Evolutionary conservation across 2,888 invertebrate genomes (phyloP), one percentile per base, ranked within the genome.

Genomic region (Dorcus hopei): DNA sequence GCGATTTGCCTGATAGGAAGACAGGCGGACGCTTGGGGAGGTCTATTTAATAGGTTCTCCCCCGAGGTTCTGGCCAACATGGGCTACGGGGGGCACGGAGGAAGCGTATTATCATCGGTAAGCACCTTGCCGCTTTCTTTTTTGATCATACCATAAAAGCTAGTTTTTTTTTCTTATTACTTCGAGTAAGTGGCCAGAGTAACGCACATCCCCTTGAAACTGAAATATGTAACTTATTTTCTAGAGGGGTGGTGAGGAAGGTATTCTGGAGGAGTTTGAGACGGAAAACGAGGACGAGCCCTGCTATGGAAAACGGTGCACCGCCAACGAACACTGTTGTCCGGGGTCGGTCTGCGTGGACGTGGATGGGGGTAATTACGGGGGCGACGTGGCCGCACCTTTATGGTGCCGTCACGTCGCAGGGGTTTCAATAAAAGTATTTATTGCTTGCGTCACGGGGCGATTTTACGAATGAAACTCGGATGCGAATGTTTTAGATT

Each of bases 11-110:
- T 77, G 48, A 54, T 70, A 38, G 63, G 67, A 45, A 72, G 73
- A 61, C 74, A 76, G 70, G 78, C 79, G 23, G 80, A 86, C 64
- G 89, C 87, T 41, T 91, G 91, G 91, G 91, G 90, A 16, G 91
- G 91, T 0, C 82, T 91, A 26, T 93, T 92, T 80, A 93, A 92
- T 78, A 85, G 93, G 65, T 92, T 92, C 80, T 90, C 90, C 71
- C 90, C 91, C n/a, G 91, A 91, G 74, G 89, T 91, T 88, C 80
- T 91, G 45, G 87, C 89, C 58, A 91, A 91, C 77, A 80, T 91
- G 78, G 91, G 90, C 14, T 90, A 90, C 70, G 90, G 89, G 0
- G 84, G 83, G n/a, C 85, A 85, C 67, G 82, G 84, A 33, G 82
- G 84, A 33, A 81, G 82, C 43, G 86, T 77, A 76, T 77, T 84